phyloP scores from a whole-genome alignment of 1,140 invertebrate species.

The Littorina saxatilis region DNA sequence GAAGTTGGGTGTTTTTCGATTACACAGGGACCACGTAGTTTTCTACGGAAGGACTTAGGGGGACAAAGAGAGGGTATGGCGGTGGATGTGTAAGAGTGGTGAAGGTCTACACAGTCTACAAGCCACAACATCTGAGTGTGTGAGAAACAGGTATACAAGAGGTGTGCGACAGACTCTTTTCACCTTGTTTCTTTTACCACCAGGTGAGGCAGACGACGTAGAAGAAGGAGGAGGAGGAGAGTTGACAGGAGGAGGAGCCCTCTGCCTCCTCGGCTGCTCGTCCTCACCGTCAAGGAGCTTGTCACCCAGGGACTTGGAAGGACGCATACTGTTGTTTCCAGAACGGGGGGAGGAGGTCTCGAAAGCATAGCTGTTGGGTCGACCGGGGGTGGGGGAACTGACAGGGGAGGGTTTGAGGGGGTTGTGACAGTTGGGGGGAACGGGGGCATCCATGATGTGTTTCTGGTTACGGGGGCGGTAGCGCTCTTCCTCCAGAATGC shows the following conservation, averaged over 20 bases:
- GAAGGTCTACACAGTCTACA: no score
- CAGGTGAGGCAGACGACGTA: conserved; percentile 35
- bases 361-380: conserved; percentile 55
- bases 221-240: conserved; percentile 40
- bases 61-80: no score
- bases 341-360: conserved; percentile 33
- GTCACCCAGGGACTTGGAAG: conserved; percentile 56
- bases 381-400: conserved; percentile 28
- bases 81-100: no score
- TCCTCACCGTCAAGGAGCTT: conserved; percentile 66
- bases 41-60: no score
- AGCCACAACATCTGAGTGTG: no score
- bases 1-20: no score
- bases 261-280: conserved; percentile 40
- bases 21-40: no score
- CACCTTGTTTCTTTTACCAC: conserved; percentile 23
- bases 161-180: background rate
- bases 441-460: conserved; percentile 66
- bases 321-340: conserved; percentile 24
- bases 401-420: conserved; percentile 65
- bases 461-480: conserved; percentile 45
- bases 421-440: conserved; percentile 60
- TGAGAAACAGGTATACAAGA: no score
- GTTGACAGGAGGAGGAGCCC: conserved; percentile 29
- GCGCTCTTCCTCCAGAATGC: conserved; percentile 51